Conservation (phyloP, 2,797 vertebrate species). For the Protonibea diacanthus region DNA sequence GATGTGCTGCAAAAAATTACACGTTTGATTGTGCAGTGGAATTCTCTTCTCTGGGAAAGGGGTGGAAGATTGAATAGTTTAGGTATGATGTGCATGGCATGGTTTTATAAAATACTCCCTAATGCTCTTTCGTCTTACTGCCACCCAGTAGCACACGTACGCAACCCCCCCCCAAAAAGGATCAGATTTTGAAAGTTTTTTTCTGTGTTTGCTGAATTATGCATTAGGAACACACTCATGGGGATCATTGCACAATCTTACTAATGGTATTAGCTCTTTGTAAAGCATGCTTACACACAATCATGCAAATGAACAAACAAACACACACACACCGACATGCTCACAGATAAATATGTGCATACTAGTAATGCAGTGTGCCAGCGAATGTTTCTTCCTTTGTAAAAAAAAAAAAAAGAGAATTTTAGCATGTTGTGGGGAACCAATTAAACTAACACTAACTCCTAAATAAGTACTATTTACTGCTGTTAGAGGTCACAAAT, state of each 20-base stretch:
- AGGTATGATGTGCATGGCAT: slow-evolving; percentile 20
- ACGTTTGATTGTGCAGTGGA: slow-evolving; percentile 26
- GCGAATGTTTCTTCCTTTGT: slow-evolving; percentile 24
- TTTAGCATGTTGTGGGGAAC: slow-evolving; percentile 17
- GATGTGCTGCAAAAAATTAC: slow-evolving; percentile 44
- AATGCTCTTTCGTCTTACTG: slow-evolving; percentile 30
- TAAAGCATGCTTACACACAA: slow-evolving; percentile 53
- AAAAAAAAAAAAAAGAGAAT: slow-evolving; percentile 31
- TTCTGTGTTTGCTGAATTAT: slow-evolving; percentile 77
- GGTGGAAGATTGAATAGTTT: slow-evolving; percentile 22
- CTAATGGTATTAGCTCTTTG: slow-evolving; percentile 65
- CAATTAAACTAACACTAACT: slow-evolving; percentile 1
- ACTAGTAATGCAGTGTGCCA: slow-evolving; percentile 10
- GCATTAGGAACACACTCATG: slow-evolving; percentile 66
- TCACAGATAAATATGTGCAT: slow-evolving; percentile 10
- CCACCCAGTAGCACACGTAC: slow-evolving; percentile 38
- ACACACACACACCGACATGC: slow-evolving; percentile 13
- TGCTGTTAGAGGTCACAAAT: slow-evolving; percentile 5
- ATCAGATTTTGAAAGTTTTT: slow-evolving; percentile 56
- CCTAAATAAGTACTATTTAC: slow-evolving; percentile 32
- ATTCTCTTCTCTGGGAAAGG: slow-evolving; percentile 14
- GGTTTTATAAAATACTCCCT: slow-evolving; percentile 34
- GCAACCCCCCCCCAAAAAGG: slow-evolving; percentile 53
- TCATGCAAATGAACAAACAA: slow-evolving; percentile 7
- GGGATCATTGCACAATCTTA: slow-evolving; percentile 59